These are phyloP conservation scores for Uloborus diversus DNA, from an alignment of 1,140 invertebrate genomes.

Conservation along the genomic window DNA sequence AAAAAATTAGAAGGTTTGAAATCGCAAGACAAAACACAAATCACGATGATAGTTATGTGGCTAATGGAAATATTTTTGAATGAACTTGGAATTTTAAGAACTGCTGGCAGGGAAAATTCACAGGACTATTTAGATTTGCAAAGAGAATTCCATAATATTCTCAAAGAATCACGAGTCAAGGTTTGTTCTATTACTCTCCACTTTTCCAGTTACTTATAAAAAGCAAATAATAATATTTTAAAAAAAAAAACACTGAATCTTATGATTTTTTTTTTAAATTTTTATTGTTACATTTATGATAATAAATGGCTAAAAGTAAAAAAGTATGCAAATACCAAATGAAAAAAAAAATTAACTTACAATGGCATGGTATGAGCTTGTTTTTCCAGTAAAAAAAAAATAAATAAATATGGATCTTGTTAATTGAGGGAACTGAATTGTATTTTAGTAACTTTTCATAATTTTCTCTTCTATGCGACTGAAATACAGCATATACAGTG, in stretches of 20 bases:
- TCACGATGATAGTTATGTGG: constrained; percentile 93
- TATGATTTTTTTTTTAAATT: neutral
- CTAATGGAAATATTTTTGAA: constrained; percentile 90
- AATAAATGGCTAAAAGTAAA: too few species aligned
- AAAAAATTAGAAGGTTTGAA: constrained; percentile 67
- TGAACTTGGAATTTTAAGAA: constrained; percentile 76
- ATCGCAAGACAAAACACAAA: constrained; percentile 73
- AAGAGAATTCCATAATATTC: constrained; percentile 74
- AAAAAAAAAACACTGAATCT: neutral
- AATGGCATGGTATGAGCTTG: too few species aligned
- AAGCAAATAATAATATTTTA: neutral
- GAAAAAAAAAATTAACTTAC: too few species aligned
- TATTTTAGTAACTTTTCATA: too few species aligned
- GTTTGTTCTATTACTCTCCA: constrained; percentile 26
- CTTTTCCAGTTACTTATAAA: too few species aligned
- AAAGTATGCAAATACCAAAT: too few species aligned
- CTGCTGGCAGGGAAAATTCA: constrained; percentile 70
- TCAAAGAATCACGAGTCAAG: constrained; percentile 61
- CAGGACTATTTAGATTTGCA: constrained; percentile 75
- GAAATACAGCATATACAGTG: too few species aligned
- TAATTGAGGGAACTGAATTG: too few species aligned
- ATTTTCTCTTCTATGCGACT: too few species aligned
- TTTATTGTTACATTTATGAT: neutral
- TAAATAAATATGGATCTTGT: too few species aligned
- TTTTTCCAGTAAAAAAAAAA: too few species aligned